Evolutionary conservation across 2,113 vertebrate species (phyloP), one percentile per base, ranked within the genome.

Genomic region (Chaenocephalus aceratus): DNA sequence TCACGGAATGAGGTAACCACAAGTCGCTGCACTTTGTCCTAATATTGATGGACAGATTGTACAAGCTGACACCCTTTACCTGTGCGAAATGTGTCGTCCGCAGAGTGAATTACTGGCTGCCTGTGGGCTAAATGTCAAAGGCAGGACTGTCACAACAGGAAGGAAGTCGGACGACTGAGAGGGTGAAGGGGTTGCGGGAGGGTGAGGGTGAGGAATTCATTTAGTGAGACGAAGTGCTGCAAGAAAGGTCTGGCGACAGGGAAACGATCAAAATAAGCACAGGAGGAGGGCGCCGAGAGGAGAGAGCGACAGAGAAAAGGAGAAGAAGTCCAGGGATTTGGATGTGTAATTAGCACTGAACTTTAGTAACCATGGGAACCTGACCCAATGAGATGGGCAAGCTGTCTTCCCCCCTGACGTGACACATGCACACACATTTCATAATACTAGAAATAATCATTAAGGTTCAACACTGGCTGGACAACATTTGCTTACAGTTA

Each of bases 351-450:
- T 88, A 82, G 78, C 21, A 6, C 41, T 56, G 41, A 78, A 77
- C 51, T 73, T 83, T 6, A 46, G 85, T 86, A 76, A 70, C 88
- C 70, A 87, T 83, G 86, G 89, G 21, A 89, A 91, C 77, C 7
- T 62, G 49, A 56, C 52, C 64, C 54, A 80, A 65, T 62, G 70
- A 75, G 44, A 34, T 12, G 80, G 70, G 59, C 63, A 49, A 71
- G 34, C 48, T 41, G 14, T n/a, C 56, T 21, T 30, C 70, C 57
- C 52, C 6, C 11, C 0, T 3, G 30, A 30, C 30, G 30, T 30
- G 30, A 60, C n/a, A 56, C 2, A 1, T 57, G 23, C 56, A 54
- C 0, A 30, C 44, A 64, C 34, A 34, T 77, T 49, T 54, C 49
- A 21, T 60, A 10, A 41, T 30, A 30, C 30, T 30, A 30, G 30